Percentiles rank a stretch among this genome's conserved stretches.
phyloP scores from a whole-genome alignment of 1,140 invertebrate species.

The Plectrocnemia conspersa region DNA sequence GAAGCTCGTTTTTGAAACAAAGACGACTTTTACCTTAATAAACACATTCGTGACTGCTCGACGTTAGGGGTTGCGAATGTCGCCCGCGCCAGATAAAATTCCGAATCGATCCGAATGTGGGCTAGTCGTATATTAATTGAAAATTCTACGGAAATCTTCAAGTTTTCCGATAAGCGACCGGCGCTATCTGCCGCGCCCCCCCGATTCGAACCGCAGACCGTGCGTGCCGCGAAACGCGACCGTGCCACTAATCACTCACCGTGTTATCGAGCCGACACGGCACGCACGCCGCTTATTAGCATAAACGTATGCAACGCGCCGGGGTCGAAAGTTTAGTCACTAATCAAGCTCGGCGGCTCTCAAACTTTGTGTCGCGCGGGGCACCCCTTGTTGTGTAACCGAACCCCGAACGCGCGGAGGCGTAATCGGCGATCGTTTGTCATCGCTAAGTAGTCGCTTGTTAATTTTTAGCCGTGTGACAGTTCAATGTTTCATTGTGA shows the following conservation, averaged over 20 bases:
- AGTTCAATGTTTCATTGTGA: slow-evolving; percentile 4
- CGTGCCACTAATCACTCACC: slow-evolving; percentile 13
- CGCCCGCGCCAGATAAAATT: too few relatives aligned
- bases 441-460: neutral
- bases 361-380: slow-evolving; percentile 1
- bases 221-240: slow-evolving; percentile 7
- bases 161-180: too few relatives aligned
- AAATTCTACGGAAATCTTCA: too few relatives aligned
- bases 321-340: too few relatives aligned
- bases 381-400: neutral
- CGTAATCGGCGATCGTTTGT: neutral
- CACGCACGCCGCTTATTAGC: slow-evolving; percentile 16
- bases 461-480: slow-evolving; percentile 1
- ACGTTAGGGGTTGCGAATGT: too few relatives aligned
- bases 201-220: neutral
- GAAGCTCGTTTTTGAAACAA: too few relatives aligned
- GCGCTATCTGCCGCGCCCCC: slow-evolving; percentile 13
- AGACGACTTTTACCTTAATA: too few relatives aligned
- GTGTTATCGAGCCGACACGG: slow-evolving; percentile 20
- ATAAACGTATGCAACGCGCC: slow-evolving; percentile 5
- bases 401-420: neutral
- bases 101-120: too few relatives aligned
- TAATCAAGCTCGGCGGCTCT: too few relatives aligned
- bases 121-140: too few relatives aligned
- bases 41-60: too few relatives aligned